A percentile compares a stretch with the other conserved stretches of the same genome.
Conservation (phyloP, 1,140 invertebrate species). For the Drosophila tropicalis region DNA sequence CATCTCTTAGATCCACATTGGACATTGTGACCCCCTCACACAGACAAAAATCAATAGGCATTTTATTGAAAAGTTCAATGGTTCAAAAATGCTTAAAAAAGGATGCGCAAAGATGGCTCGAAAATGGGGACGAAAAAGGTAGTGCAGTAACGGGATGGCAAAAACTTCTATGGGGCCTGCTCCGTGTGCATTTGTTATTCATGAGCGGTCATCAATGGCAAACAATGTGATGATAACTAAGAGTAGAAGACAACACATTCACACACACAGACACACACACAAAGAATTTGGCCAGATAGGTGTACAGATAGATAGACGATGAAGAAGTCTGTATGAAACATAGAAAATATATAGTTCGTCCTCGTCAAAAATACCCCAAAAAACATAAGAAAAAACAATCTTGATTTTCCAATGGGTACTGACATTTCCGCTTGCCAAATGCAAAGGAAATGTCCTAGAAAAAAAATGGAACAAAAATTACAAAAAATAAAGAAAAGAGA, state of each 20-base stretch:
- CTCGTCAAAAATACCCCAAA: slow-evolving; percentile 52
- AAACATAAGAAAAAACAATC: slow-evolving; percentile 20
- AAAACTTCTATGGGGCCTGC: slow-evolving; percentile 38
- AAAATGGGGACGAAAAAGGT: no score
- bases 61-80: slow-evolving; percentile 54
- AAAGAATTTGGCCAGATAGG: neutral
- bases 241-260: slow-evolving; percentile 30
- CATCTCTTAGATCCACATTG: no score
- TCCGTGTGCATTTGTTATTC: slow-evolving; percentile 77
- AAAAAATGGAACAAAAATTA: slow-evolving; percentile 26
- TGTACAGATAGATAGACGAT: slow-evolving; percentile 11
- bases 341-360: slow-evolving; percentile 30
- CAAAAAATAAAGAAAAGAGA: slow-evolving; percentile 27
- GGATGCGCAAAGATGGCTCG: no score
- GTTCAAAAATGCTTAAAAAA: slow-evolving; percentile 1
- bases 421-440: slow-evolving; percentile 79
- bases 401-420: slow-evolving; percentile 77
- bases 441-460: slow-evolving; percentile 76
- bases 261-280: slow-evolving; percentile 21
- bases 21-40: no score
- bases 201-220: slow-evolving; percentile 78
- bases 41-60: slow-evolving; percentile 64
- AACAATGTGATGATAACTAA: slow-evolving; percentile 69
- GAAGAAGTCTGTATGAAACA: slow-evolving; percentile 23
- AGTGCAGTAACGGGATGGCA: slow-evolving; percentile 4